Base-by-base conservation (phyloP, 2,797 vertebrate genomes). In the Schizopygopsis malacanthus region DNA sequence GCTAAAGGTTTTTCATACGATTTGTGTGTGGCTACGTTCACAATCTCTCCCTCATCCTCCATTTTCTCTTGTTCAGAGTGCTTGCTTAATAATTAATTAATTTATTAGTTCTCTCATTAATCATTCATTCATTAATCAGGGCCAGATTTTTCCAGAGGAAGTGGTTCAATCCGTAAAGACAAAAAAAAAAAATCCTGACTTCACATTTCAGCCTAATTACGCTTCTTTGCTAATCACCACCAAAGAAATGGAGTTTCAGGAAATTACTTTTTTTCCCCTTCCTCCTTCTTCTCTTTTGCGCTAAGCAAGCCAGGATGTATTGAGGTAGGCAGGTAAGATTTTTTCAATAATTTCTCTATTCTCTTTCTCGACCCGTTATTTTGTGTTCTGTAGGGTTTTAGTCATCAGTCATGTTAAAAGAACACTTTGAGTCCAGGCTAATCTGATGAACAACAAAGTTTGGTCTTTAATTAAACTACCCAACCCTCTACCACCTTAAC, bases 71-170 rank as follows among this genome's bases (percentile, higher is more conserved):
- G 89, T 94, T 93, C 94, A 87, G 92, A 93, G 92, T 91, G 92
- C 94, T 93, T 93, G 94, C 90, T 96, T 95, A 96, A 95, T 96
- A 95, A 96, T 96, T 95, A 94, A 95, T 95, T 94, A 93, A 95
- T 95, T 96, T 95, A 96, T 96, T 96, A 95, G 93, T 92, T 93
- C 88, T 3, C 93, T 95, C 94, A 95, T 96, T 95, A 95, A 95
- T 96, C 95, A 96, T 96, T 95, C 92, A 95, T 94, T 94, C 92
- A 94, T 96, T 96, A 95, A 96, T 95, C 95, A 95, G 92, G 92
- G 93, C 93, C 93, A 93, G 93, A 93, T 95, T 95, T 94, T 96
- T 95, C 90, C 92, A 90, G 92, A 94, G 94, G 94, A 96, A 96
- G 94, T 90, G 82, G 92, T 82, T 85, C 93, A 93, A 94, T 94